These are phyloP conservation scores for Tyrannus savana DNA, from an alignment of 2,113 vertebrate species.

Conservation along the genomic window DNA sequence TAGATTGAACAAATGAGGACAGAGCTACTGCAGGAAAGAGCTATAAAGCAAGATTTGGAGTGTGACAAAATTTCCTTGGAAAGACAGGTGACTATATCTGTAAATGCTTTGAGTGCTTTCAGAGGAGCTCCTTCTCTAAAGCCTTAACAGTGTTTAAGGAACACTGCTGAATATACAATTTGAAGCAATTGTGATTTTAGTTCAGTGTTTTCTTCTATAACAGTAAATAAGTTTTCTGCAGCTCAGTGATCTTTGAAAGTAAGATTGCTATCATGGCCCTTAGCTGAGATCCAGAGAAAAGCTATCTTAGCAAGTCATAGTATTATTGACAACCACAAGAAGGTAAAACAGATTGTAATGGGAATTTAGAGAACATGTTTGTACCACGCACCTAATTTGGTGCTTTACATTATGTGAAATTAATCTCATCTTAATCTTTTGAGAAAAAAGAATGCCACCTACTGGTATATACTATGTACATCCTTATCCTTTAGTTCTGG, in stretches of 20 bases:
- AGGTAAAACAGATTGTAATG: neutral
- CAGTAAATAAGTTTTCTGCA: neutral
- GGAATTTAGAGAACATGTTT: neutral
- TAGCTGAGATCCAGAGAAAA: neutral
- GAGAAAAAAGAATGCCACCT: slow-evolving; percentile 8
- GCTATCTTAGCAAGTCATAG: neutral
- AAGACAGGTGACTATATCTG: slow-evolving; percentile 86
- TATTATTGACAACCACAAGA: neutral
- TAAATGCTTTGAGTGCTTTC: neutral
- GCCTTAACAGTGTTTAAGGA: neutral
- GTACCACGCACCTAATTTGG: neutral
- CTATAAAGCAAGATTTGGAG: slow-evolving; percentile 91
- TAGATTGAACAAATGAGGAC: slow-evolving; percentile 96
- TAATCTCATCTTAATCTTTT: neutral
- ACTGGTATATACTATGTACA: neutral
- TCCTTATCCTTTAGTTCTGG: neutral
- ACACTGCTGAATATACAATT: neutral
- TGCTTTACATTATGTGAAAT: neutral
- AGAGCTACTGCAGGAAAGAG: slow-evolving; percentile 94
- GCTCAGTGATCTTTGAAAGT: neutral
- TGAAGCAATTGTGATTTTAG: neutral
- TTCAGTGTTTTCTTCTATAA: neutral
- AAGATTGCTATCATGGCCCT: neutral
- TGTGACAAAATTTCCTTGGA: slow-evolving; percentile 97
- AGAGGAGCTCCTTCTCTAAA: neutral